Base-by-base conservation (phyloP, 2,797 vertebrate species). In the Lutjanus argentimaculatus region DNA sequence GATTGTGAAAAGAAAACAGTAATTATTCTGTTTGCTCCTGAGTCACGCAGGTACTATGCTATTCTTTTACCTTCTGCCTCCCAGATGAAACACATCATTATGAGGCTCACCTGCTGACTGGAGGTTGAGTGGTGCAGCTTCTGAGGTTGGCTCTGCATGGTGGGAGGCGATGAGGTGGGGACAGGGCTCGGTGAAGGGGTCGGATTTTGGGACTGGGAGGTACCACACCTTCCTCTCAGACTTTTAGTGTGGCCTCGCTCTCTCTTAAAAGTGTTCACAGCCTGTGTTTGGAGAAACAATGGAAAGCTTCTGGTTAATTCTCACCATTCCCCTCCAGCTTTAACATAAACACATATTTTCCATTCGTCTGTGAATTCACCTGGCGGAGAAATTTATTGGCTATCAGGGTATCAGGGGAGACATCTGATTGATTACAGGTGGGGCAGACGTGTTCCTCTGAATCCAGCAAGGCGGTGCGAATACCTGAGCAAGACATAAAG, bases 381-480 rank as follows among this genome's bases (percentile, higher is more conserved):
- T 99, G 98, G 83, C 98, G 95, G 61, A 99, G 96, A 86, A 99
- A 99, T 90, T 98, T 99, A 91, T 99, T 99, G 84, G 98, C 97
- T 55, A 98, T 97, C 89, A 99, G 92, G 75, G 96, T 96, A 82
- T 99, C 98, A 7, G 98, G 98, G 49, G 98, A 99, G 77, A 99
- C 98, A 9, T 98, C 95, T 1, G 95, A 96, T 22, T 97, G 96
- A 92, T 95, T 93, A 85, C 98, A 99, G 0, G 97, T 97, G 58
- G 98, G 98, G 87, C 98, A 99, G 0, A 95, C 93, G 17, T 99
- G 98, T 0, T 98, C 97, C 48, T 99, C 98, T 0, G 98, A 99
- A 79, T 99, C 98, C 80, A 99, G 93, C 42, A 99, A 90, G 43
- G 97, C 93, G 6, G 95, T 97, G 85, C 98, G 96, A 91, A 99